These are phyloP conservation scores for Dryocosmus kuriphilus DNA, from an alignment of 2,888 invertebrate species.

Conservation along the genomic window DNA sequence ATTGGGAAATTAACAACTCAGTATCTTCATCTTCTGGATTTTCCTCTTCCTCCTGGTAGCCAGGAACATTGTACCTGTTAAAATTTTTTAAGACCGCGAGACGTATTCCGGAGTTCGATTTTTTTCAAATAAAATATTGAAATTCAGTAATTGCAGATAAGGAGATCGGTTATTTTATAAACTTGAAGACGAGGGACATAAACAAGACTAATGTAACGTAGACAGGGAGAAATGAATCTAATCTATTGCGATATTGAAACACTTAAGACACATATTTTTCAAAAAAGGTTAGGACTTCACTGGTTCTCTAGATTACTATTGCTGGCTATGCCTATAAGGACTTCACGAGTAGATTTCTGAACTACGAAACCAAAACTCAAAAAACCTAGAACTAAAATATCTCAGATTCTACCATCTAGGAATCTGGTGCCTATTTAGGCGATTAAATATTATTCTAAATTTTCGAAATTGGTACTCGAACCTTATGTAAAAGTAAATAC, in stretches of 20 bases:
- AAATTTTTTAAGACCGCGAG: conserved; percentile 3
- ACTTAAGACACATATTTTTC: neutral
- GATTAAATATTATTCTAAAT: conserved; percentile 19
- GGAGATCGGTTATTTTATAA: neutral
- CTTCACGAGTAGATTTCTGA: conserved; percentile 18
- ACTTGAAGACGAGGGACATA: conserved; percentile 19
- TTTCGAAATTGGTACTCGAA: conserved; percentile 18
- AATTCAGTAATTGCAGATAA: conserved; percentile 16
- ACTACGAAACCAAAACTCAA: conserved; percentile 34
- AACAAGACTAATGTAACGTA: conserved; percentile 31
- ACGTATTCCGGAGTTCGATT: neutral
- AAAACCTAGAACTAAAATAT: conserved; percentile 28
- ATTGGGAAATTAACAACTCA: neutral
- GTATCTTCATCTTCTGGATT: neutral
- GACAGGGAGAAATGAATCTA: conserved; percentile 24
- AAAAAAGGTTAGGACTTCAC: conserved; percentile 18
- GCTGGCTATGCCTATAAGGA: conserved; percentile 8
- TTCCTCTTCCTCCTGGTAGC: conserved; percentile 21
- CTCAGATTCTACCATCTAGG: neutral
- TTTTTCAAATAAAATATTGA: conserved; percentile 15
- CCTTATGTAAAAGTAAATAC: neutral
- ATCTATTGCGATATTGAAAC: conserved; percentile 19
- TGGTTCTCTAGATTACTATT: conserved; percentile 15
- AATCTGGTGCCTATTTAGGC: neutral
- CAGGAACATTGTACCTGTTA: conserved; percentile 15